These are phyloP conservation scores for Trachymyrmex septentrionalis DNA, from an alignment of 1,140 invertebrate genomes.

Conservation along the genomic window DNA sequence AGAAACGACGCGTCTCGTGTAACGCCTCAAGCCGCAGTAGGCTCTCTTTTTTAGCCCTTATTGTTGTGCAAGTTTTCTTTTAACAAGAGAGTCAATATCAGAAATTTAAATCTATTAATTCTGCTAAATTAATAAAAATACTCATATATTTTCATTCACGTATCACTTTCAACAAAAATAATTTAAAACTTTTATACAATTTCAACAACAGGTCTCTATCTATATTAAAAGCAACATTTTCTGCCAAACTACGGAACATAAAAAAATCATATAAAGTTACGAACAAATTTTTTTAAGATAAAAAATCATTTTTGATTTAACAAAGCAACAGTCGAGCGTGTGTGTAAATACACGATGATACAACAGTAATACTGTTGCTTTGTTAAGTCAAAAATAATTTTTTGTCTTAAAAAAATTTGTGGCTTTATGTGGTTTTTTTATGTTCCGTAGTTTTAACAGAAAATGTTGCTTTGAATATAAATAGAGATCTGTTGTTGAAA, in stretches of 20 bases:
- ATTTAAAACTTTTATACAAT: not conserved
- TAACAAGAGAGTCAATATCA: conserved; percentile 40
- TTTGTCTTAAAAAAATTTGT: not conserved
- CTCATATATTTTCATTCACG: not conserved
- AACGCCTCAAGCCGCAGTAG: conserved; percentile 12
- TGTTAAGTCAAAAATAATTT: not conserved
- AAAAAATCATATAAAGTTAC: not conserved
- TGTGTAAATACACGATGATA: no score
- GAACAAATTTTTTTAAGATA: not conserved
- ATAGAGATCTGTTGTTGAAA: not conserved
- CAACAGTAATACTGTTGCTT: no score
- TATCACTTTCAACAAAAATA: not conserved
- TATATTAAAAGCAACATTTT: not conserved
- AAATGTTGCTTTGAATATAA: not conserved
- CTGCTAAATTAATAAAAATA: conserved; percentile 14
- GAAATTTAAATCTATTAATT: not conserved
- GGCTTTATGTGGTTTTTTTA: not conserved
- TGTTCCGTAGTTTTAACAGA: not conserved
- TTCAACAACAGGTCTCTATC: not conserved
- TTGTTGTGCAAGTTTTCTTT: conserved; percentile 30
- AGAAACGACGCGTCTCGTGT: conserved; percentile 54
- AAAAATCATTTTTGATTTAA: not conserved
- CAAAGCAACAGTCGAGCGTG: not conserved
- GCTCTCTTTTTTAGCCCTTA: not conserved
- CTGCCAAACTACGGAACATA: not conserved